Evolutionary conservation across 2,113 vertebrate genomes (phyloP), one percentile per base, ranked within the genome.

Genomic region (Cromileptes altivelis): DNA sequence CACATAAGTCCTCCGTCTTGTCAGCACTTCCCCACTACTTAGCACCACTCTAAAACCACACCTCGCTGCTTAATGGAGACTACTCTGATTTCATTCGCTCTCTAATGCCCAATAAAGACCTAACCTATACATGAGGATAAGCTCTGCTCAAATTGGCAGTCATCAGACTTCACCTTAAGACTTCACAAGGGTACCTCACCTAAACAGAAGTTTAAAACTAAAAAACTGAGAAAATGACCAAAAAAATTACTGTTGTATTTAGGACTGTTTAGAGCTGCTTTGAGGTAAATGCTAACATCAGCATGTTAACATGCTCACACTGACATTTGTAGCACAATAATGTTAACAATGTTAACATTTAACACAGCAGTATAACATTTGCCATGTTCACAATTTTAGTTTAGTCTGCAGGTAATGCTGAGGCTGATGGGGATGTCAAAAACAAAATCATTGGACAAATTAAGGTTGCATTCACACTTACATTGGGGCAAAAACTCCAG

Each of bases 1-100:
- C 70, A 85, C 92, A 95, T 94, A 94, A 95, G 86, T 88, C 81
- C 78, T 52, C 56, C 64, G 53, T 91, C 83, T 91, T 87, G 85
- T 94, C 90, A 92, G 93, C 92, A 94, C 88, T 95, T 93, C 84
- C 85, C 78, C 75, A 82, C 83, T 88, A 92, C 90, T 94, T 94
- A 91, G 90, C 80, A 88, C 85, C 92, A 94, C 94, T 93, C 81
- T 92, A 87, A 95, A 93, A 85, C 91, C 92, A 90, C 90, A 93
- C 92, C 93, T 95, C 74, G 58, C 65, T 4, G 37, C 88, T 86
- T 93, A 92, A 95, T 94, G 91, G 92, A 93, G 87, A 91, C 73
- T 61, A 71, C 84, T 93, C 77, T 73, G 86, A 90, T 90, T 92
- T 90, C 82, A 81, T 87, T 82, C 19, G 73, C 80, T 90, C 90